Evolutionary conservation across 1,140 invertebrate genomes (phyloP), one percentile per base, ranked within the genome.

Genomic region (Panagrolaimus sp.): DNA sequence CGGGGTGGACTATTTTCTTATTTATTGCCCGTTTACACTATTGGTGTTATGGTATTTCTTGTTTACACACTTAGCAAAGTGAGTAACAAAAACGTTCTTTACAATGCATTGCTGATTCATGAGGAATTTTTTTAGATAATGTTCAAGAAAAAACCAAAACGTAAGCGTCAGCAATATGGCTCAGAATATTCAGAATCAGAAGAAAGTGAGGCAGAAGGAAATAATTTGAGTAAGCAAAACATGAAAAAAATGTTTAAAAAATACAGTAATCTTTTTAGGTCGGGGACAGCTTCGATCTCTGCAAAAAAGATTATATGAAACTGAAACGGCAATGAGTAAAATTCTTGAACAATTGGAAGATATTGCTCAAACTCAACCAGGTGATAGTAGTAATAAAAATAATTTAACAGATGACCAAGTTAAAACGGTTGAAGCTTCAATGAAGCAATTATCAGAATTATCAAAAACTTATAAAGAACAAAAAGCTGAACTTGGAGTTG

Each of bases 11-110:
- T 76, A 70, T 73, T 72, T 45, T 67, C 73, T 15, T 76, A 70
- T 67, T 67, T 76, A 67, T 26, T 76, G 24, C 75, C 75, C 1
- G 43, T 75, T n/a, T 76, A 76, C 45, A 76, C 74, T 6, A 65
- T 76, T 14, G 75, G 75, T 14, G 75, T 76, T 10, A 70, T 76
- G 1, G 55, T 70, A 6, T 76, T 76, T 55, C 71, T 76, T 17
- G 43, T 76, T 4, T 76, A 76, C 47, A 76, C 75, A 1, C 55
- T 76, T 3, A 76, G 70, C 71, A 76, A 76, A 45, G 73, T 75
- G 26, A 44, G 69, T 69, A 52, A 52, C 17, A 21, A 52, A 58
- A 28, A 21, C 4, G 17, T 26, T 21, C 52, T 12, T 28, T 12
- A 58, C 14, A 58, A 21, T 58, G 28, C 15, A 58, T 58, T 21